A percentile compares a stretch with the other conserved stretches of the same genome.
These are phyloP conservation scores for Cebidichthys violaceus DNA, from an alignment of 2,113 vertebrate species.

Conservation along the genomic window DNA sequence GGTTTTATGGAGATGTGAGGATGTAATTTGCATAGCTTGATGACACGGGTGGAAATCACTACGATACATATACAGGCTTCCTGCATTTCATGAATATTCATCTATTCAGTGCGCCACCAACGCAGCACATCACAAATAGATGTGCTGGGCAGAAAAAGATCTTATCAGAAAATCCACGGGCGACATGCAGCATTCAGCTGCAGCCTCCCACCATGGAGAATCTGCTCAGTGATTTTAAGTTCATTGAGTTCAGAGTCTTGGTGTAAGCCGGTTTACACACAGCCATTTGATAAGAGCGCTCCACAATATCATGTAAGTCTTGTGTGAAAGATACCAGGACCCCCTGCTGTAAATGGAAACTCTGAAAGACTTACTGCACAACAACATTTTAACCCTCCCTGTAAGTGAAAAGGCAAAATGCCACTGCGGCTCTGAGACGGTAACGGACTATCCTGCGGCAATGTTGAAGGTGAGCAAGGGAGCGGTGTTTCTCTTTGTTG, in stretches of 20 bases:
- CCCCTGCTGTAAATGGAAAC: conserved; percentile 52
- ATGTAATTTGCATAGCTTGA: conserved; percentile 75
- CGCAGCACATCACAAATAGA: conserved; percentile 72
- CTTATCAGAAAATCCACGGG: conserved; percentile 67
- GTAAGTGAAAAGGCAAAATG: conserved; percentile 44
- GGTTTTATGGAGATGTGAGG: conserved; percentile 65
- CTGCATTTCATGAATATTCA: conserved; percentile 75
- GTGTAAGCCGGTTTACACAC: conserved; percentile 57
- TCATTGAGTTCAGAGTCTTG: conserved; percentile 57
- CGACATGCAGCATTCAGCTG: conserved; percentile 43
- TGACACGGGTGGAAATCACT: conserved; percentile 73
- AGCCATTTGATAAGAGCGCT: conserved; percentile 56
- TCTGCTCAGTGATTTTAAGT: conserved; percentile 56
- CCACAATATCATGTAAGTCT: conserved; percentile 63
- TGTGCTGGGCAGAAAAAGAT: conserved; percentile 60
- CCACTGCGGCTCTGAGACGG: conserved; percentile 33
- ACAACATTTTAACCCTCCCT: conserved; percentile 22
- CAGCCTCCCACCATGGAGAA: conserved; percentile 48
- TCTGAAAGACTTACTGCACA: conserved; percentile 39
- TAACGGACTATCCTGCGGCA: conserved; percentile 39
- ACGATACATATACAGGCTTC: conserved; percentile 64
- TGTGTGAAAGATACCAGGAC: conserved; percentile 52
- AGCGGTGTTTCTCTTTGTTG: conserved; percentile 85
- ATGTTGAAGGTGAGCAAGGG: conserved; percentile 69
- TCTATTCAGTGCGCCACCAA: conserved; percentile 52